Conservation (phyloP, 2,888 invertebrate species). For the Conops quadrifasciatus region DNA sequence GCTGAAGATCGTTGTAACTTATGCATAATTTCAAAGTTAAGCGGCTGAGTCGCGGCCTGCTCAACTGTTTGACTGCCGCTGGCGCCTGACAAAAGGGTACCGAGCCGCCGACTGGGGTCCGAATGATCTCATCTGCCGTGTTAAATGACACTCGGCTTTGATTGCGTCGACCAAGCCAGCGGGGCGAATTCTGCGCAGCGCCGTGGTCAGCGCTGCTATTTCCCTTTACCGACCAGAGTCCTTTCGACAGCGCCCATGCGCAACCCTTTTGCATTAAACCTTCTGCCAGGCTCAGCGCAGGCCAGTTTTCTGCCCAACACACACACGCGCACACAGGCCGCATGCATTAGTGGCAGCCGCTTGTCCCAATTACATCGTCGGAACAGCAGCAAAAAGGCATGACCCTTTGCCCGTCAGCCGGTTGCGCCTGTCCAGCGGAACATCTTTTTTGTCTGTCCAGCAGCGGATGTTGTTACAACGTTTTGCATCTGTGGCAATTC, state of each 20-base stretch:
- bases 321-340: neutral
- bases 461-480: constrained; percentile 29
- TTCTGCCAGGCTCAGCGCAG: neutral
- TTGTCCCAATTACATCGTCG: neutral
- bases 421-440: neutral
- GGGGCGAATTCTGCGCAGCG: neutral
- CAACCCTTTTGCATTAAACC: constrained; percentile 11
- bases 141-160: no score
- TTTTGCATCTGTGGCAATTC: constrained; percentile 17
- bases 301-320: no score
- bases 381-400: neutral
- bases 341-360: neutral
- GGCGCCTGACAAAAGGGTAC: neutral
- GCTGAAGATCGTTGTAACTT: no score
- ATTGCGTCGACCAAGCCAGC: no score
- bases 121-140: no score
- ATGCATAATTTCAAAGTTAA: no score
- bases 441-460: neutral
- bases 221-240: neutral
- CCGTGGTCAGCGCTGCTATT: neutral
- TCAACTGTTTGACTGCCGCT: neutral
- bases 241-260: constrained; percentile 4
- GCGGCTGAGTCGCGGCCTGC: no score
- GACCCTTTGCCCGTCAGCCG: neutral
- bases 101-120: neutral